These are phyloP conservation scores for Acanthiza pusilla DNA, from an alignment of 2,797 vertebrate genomes.

Conservation along the genomic window DNA sequence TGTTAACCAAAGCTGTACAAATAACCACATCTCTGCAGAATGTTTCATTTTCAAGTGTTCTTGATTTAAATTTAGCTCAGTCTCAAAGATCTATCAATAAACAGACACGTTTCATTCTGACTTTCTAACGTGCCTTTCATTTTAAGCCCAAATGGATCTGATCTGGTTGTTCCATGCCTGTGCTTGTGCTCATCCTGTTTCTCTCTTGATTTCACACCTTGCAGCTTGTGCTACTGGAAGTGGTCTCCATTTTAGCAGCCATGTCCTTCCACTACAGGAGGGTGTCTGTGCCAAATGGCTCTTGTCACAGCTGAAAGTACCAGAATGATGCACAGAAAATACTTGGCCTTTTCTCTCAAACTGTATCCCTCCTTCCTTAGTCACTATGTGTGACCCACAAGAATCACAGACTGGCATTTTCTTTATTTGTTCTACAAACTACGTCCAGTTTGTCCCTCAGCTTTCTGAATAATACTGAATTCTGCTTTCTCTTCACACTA, in stretches of 20 bases:
- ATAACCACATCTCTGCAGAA: conserved; percentile 44
- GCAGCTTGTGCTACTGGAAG: neutral
- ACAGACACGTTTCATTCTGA: conserved; percentile 15
- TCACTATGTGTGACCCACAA: neutral
- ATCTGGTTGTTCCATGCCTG: neutral
- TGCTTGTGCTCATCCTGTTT: neutral
- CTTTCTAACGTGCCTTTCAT: neutral
- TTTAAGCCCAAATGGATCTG: neutral
- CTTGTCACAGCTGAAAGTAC: neutral
- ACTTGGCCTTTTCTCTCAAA: neutral
- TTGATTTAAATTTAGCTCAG: conserved; percentile 41
- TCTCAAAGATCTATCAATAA: conserved; percentile 18
- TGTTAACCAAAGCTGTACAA: conserved; percentile 55
- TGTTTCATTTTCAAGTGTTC: conserved; percentile 22
- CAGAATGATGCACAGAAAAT: neutral
- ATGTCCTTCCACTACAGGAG: neutral
- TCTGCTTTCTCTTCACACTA: neutral
- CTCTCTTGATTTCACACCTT: neutral
- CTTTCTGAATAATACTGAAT: neutral
- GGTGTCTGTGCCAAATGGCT: neutral
- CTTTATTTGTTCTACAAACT: neutral
- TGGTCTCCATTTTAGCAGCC: neutral
- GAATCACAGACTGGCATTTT: neutral
- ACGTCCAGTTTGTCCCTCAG: neutral
- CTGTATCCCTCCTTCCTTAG: neutral